Conservation (phyloP, 1,140 invertebrate genomes). For the Olivierus martensii region DNA sequence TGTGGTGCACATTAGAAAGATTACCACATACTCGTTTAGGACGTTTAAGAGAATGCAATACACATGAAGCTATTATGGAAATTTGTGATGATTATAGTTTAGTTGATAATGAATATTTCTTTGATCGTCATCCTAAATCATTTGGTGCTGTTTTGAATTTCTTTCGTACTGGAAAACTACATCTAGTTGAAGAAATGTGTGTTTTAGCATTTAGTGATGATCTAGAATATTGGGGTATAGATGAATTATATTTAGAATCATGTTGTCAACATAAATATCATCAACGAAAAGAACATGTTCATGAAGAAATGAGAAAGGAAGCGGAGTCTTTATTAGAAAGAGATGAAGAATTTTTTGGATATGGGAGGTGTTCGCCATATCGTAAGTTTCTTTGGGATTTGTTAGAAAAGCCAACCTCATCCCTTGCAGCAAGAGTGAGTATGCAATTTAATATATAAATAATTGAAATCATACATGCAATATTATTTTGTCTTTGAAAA, state of each 20-base stretch:
- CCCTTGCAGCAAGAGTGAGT: slow-evolving; percentile 92
- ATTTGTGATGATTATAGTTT: slow-evolving; percentile 85
- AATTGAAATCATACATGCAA: too few relatives aligned
- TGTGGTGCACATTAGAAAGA: slow-evolving; percentile 89
- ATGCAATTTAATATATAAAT: not conserved
- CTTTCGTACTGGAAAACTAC: slow-evolving; percentile 92
- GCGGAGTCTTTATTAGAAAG: slow-evolving; percentile 83
- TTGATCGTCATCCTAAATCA: slow-evolving; percentile 93
- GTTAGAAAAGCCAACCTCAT: slow-evolving; percentile 92
- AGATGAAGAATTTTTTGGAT: slow-evolving; percentile 92
- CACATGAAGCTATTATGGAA: slow-evolving; percentile 87
- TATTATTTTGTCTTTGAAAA: too few relatives aligned
- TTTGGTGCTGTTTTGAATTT: slow-evolving; percentile 97
- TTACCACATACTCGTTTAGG: slow-evolving; percentile 89
- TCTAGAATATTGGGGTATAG: slow-evolving; percentile 95
- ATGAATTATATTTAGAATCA: slow-evolving; percentile 92
- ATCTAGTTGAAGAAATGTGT: slow-evolving; percentile 98
- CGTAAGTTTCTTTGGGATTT: slow-evolving; percentile 97
- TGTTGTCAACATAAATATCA: slow-evolving; percentile 99
- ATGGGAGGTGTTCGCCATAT: slow-evolving; percentile 83
- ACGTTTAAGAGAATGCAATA: slow-evolving; percentile 79
- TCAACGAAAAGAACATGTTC: slow-evolving; percentile 93
- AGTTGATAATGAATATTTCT: slow-evolving; percentile 97
- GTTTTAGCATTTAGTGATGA: slow-evolving; percentile 96
- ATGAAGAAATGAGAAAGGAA: slow-evolving; percentile 97